Base-by-base conservation (phyloP, 2,888 invertebrate genomes). In the Chydorus sphaericus region DNA sequence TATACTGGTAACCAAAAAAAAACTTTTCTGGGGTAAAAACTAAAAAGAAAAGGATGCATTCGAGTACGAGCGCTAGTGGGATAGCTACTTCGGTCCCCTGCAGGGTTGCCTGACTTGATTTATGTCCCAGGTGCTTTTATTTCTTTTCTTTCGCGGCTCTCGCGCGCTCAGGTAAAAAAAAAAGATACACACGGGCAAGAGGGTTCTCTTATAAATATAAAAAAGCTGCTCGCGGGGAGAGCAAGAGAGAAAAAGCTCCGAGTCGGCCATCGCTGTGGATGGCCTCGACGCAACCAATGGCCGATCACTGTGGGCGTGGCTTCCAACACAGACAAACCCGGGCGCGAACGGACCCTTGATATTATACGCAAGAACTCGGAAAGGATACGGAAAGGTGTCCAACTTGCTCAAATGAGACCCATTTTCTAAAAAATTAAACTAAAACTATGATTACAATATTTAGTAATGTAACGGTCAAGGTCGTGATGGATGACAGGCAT, bases 51-150 rank as follows among this genome's bases (percentile, higher is more conserved):
- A n/a, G n/a, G n/a, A n/a, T n/a, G n/a, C n/a, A n/a, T n/a, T n/a
- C n/a, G n/a, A n/a, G n/a, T n/a, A n/a, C n/a, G n/a, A n/a, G n/a
- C n/a, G n/a, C n/a, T n/a, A n/a, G n/a, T n/a, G 14, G 8, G 33
- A 18, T 23, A n/a, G 26, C 44, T 16, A 20, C 10, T 16, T 14
- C 26, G 5, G 7, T 5, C 44, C 44, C 44, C 44, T 44, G 44
- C 44, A 44, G 44, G 44, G 44, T 44, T 44, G 44, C 44, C 44
- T 31, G 52, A 49, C 55, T 55, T 55, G 55, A 55, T 55, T 55
- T 55, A 55, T 55, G 49, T 37, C 28, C 55, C 55, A 55, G 55
- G 55, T 55, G 55, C 48, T 31, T 55, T 55, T 55, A 38, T 54
- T 54, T 44, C 36, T 54, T 44, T 44, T 44, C 44, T 44, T 44